These are phyloP conservation scores for Crypturellus undulatus DNA, from an alignment of 2,113 vertebrate genomes.

Conservation along the genomic window DNA sequence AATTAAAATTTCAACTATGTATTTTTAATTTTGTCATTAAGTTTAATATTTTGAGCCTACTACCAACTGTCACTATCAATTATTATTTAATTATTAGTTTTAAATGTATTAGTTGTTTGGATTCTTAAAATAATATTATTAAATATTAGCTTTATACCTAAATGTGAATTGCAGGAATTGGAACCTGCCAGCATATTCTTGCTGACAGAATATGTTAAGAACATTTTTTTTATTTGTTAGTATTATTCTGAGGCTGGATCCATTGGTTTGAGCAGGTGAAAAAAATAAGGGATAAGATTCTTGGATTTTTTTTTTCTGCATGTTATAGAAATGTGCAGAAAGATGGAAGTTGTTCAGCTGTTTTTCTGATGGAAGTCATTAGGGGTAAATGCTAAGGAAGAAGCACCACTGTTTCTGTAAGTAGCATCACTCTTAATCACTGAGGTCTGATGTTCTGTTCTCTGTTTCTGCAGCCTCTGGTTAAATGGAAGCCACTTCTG, in stretches of 20 bases:
- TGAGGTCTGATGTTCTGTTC: slow-evolving; percentile 16
- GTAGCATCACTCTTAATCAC: background rate
- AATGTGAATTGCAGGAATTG: background rate
- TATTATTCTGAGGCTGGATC: background rate
- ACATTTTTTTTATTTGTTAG: background rate
- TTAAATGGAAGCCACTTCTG: slow-evolving; percentile 83
- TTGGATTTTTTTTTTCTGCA: background rate
- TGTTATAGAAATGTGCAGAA: background rate
- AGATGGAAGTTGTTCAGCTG: background rate
- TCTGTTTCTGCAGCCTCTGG: slow-evolving; percentile 69
- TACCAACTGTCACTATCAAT: background rate
- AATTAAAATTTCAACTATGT: background rate
- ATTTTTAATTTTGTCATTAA: background rate
- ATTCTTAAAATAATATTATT: background rate
- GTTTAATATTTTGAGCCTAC: background rate
- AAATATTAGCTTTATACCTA: background rate
- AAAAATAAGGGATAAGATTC: background rate
- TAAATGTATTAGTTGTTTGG: background rate
- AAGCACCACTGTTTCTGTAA: background rate
- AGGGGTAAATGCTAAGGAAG: background rate
- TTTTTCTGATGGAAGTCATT: fast-evolving
- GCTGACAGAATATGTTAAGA: background rate
- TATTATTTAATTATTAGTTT: background rate
- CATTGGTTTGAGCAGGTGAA: background rate
- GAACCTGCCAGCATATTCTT: background rate